phyloP scores from a whole-genome alignment of 2,113 vertebrate species.

The Cyprinodon variegatus region DNA sequence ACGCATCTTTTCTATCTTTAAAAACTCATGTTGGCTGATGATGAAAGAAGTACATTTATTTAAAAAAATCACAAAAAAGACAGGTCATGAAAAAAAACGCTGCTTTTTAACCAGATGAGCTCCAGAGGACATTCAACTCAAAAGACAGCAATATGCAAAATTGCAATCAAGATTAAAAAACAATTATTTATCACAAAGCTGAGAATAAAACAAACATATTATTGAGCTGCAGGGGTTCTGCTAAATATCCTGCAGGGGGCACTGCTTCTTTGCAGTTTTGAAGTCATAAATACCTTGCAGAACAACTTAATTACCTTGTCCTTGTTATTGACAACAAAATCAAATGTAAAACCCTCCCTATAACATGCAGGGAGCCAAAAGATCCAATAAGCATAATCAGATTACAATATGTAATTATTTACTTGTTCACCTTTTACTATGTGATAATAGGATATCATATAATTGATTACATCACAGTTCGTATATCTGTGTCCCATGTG shows the following conservation, averaged over 20 bases:
- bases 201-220: neutral
- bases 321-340: slow-evolving; percentile 1
- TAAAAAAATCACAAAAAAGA: too few relatives aligned
- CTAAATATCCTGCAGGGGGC: slow-evolving; percentile 60
- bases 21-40: too few relatives aligned
- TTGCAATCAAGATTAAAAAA: neutral
- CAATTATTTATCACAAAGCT: neutral
- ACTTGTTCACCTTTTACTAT: neutral
- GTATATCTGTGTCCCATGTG: neutral
- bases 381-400: neutral
- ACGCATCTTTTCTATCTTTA: too few relatives aligned
- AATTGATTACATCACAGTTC: neutral
- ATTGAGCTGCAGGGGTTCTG: slow-evolving; percentile 28
- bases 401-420: neutral
- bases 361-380: slow-evolving; percentile 1
- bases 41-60: too few relatives aligned
- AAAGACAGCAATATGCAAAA: too few relatives aligned
- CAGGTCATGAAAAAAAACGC: too few relatives aligned
- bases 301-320: neutral
- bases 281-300: slow-evolving; percentile 4
- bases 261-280: slow-evolving; percentile 17
- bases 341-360: slow-evolving; percentile 3
- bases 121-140: too few relatives aligned
- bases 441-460: neutral
- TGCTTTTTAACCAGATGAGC: too few relatives aligned